Evolutionary conservation across 2,113 vertebrate species (phyloP).

Genomic region (Geococcyx californianus): DNA sequence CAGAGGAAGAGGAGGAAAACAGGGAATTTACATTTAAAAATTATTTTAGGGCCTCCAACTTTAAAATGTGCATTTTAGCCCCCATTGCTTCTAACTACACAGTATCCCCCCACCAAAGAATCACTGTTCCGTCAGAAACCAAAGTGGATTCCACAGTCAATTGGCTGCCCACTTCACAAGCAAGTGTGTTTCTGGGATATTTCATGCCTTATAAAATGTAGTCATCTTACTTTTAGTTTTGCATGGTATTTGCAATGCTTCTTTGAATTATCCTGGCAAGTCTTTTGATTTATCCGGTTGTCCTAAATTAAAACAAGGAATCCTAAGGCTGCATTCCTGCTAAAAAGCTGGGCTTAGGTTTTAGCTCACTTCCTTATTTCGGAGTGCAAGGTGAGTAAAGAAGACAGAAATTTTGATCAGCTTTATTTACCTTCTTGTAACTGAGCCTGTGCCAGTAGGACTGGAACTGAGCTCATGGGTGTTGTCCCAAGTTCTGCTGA

Average conservation of each 20-base stretch:
- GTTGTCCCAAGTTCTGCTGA: background rate
- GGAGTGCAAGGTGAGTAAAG: background rate
- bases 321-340: background rate
- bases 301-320: background rate
- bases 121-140: background rate
- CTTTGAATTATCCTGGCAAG: background rate
- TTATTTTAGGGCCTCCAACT: background rate
- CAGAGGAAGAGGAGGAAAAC: background rate
- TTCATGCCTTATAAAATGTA: background rate
- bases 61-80: background rate
- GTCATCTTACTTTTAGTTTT: background rate
- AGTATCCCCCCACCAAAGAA: background rate
- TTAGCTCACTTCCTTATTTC: background rate
- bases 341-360: background rate
- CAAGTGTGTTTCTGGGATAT: background rate
- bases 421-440: background rate
- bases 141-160: background rate
- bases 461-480: background rate
- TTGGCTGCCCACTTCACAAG: background rate
- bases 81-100: background rate
- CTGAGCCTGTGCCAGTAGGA: background rate
- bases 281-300: background rate
- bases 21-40: background rate
- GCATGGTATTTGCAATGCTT: background rate
- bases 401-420: background rate